A percentile compares a stretch with the other conserved stretches of the same genome.
Conservation (phyloP, 2,888 invertebrate species). For the Trissolcus brochymenae region DNA sequence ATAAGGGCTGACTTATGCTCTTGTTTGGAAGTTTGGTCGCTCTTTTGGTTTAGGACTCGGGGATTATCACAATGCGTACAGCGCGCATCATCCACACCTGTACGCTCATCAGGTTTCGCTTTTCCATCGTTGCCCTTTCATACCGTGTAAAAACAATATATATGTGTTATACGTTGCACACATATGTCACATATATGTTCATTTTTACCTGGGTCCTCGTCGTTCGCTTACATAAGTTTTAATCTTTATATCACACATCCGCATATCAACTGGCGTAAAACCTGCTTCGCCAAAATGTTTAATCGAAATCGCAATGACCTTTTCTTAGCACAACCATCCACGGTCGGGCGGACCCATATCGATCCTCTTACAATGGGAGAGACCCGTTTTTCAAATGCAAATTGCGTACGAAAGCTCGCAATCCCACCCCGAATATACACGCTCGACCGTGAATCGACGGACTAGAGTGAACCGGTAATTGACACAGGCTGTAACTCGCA, state of each 20-base stretch:
- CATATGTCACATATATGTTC: too few relatives aligned
- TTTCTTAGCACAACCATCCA: conserved; percentile 1
- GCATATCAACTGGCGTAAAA: conserved; percentile 50
- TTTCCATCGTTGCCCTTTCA: conserved; percentile 23
- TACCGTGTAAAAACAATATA: neutral
- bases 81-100: conserved; percentile 50
- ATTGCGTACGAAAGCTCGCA: conserved; percentile 5
- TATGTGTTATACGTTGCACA: neutral
- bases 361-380: too few relatives aligned
- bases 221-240: conserved; percentile 29
- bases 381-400: neutral
- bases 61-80: conserved; percentile 70
- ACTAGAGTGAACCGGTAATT: conserved; percentile 61
- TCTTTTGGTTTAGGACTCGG: conserved; percentile 37
- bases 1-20: conserved; percentile 42
- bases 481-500: conserved; percentile 63
- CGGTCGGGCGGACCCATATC: conserved; percentile 5
- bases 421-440: too few relatives aligned
- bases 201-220: neutral
- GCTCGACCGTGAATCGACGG: conserved; percentile 13
- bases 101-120: conserved; percentile 55
- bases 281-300: conserved; percentile 48
- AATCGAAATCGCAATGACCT: conserved; percentile 16
- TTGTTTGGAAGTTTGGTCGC: conserved; percentile 1
- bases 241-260: conserved; percentile 63